phyloP scores from a whole-genome alignment of 1,140 invertebrate genomes.

The Drosophila ironensis region DNA sequence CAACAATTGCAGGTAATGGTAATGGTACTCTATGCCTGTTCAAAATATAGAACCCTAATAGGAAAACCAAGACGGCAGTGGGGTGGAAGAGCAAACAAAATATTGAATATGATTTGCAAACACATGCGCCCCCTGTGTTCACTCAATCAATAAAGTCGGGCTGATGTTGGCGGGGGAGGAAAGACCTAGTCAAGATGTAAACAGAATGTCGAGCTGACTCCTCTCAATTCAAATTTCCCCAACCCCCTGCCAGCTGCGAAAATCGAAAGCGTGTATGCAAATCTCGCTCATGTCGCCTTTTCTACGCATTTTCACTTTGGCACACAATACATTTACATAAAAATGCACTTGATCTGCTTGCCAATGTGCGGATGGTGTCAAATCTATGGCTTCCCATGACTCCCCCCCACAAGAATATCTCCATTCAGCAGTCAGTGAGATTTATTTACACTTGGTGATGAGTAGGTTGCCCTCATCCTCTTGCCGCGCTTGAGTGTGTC shows the following conservation, averaged over 20 bases:
- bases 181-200: conserved; percentile 18
- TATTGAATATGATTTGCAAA: conserved; percentile 78
- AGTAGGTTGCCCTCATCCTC: neutral
- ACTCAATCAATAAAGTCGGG: conserved; percentile 63
- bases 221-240: conserved; percentile 7
- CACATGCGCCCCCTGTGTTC: conserved; percentile 52
- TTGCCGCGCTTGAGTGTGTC: conserved; percentile 33
- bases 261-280: conserved; percentile 61
- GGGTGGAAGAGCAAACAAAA: conserved; percentile 50
- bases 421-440: conserved; percentile 47
- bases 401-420: conserved; percentile 43
- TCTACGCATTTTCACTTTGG: conserved; percentile 55
- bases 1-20: conserved; percentile 49
- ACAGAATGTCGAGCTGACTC: conserved; percentile 2
- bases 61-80: neutral
- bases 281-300: conserved; percentile 56
- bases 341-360: conserved; percentile 70
- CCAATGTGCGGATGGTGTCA: neutral
- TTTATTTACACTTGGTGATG: conserved; percentile 51
- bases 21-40: neutral
- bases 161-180: neutral
- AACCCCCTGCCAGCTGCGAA: neutral
- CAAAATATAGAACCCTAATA: neutral
- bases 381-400: conserved; percentile 2
- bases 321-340: conserved; percentile 65